Evolutionary conservation across 2,888 invertebrate species (phyloP).

Genomic region (Blomia tropicalis): DNA sequence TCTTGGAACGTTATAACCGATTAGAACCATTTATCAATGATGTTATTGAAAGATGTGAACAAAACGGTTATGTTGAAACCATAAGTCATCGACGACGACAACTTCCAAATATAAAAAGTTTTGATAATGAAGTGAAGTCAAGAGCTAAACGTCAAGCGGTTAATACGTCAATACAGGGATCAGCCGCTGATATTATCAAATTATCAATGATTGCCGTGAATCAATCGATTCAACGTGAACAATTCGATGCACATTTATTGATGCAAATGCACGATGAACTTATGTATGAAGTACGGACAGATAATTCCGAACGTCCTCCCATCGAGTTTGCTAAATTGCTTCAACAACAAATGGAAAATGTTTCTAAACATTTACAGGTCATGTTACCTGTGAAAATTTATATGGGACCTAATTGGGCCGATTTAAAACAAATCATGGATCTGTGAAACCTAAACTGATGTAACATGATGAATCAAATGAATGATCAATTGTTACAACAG

Average conservation of each 20-base stretch:
- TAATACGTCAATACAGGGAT: constrained; percentile 87
- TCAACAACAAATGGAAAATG: constrained; percentile 54
- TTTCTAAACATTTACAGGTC: constrained; percentile 50
- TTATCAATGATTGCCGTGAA: constrained; percentile 68
- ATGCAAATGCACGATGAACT: constrained; percentile 92
- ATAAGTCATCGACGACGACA: constrained; percentile 59
- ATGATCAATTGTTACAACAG: no score
- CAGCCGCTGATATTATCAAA: constrained; percentile 89
- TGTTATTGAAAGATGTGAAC: constrained; percentile 48
- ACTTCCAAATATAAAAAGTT: constrained; percentile 55
- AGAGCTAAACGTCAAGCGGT: constrained; percentile 89
- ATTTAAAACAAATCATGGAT: no score
- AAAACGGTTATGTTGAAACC: constrained; percentile 65
- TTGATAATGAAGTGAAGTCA: constrained; percentile 45
- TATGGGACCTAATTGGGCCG: constrained; percentile 67
- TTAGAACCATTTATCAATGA: constrained; percentile 48
- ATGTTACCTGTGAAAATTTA: constrained; percentile 72
- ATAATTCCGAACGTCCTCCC: constrained; percentile 34
- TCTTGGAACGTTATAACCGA: constrained; percentile 61
- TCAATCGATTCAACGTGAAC: constrained; percentile 37
- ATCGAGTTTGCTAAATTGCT: constrained; percentile 46
- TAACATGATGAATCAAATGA: no score
- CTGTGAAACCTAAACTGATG: no score
- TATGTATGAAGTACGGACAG: constrained; percentile 61
- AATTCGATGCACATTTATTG: constrained; percentile 47